Evolutionary conservation across 2,888 invertebrate species (phyloP).

Genomic region (Morpho deidamia): DNA sequence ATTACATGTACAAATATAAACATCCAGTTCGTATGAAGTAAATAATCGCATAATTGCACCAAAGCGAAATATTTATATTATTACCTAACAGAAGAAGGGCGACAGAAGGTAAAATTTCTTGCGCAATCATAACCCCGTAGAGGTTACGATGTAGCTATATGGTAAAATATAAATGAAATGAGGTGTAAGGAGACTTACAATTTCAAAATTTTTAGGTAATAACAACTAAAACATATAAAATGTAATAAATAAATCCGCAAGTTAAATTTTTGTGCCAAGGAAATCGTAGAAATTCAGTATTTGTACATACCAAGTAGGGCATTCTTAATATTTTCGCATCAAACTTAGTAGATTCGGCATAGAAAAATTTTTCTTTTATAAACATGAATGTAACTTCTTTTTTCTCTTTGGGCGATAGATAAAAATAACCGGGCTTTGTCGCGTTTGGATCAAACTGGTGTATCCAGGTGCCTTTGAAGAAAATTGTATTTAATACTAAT

Average conservation of each 20-base stretch:
- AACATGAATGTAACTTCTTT: constrained; percentile 83
- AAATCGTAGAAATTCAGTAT: not conserved
- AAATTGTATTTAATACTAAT: constrained; percentile 86
- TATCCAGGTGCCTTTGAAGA: constrained; percentile 89
- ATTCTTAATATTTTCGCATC: constrained; percentile 85
- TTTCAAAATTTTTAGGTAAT: too few relatives aligned
- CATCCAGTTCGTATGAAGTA: too few relatives aligned
- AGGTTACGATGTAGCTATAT: too few relatives aligned
- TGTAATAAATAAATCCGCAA: not conserved
- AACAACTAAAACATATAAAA: too few relatives aligned
- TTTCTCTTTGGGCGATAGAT: constrained; percentile 61
- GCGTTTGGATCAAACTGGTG: constrained; percentile 81
- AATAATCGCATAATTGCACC: too few relatives aligned
- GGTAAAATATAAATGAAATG: too few relatives aligned
- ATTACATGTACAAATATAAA: too few relatives aligned
- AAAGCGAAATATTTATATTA: too few relatives aligned
- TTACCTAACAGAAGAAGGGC: too few relatives aligned
- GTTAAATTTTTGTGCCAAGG: not conserved
- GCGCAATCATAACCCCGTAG: too few relatives aligned
- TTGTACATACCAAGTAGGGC: constrained; percentile 81
- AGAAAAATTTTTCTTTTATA: constrained; percentile 81
- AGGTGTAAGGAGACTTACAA: too few relatives aligned
- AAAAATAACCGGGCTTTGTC: constrained; percentile 81
- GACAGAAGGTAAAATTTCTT: too few relatives aligned
- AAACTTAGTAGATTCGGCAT: constrained; percentile 78